Evolutionary conservation across 2,888 invertebrate genomes (phyloP).

Genomic region (Lochmaea crataegi): DNA sequence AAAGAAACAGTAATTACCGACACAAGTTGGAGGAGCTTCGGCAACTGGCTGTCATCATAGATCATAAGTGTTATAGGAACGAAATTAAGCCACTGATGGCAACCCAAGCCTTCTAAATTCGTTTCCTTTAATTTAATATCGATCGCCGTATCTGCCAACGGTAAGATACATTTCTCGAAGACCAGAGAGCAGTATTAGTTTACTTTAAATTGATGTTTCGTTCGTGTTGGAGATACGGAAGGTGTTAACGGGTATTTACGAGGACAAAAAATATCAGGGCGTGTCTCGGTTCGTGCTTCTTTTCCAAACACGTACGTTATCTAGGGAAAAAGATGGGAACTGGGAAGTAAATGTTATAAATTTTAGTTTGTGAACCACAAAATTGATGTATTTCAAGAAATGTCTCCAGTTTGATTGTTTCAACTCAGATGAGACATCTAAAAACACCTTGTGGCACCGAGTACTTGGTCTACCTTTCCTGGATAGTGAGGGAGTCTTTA

Average conservation of each 20-base stretch:
- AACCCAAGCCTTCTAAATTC: conserved; percentile 55
- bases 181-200: conserved; percentile 16
- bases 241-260: conserved; percentile 19
- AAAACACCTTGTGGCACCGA: too few species aligned
- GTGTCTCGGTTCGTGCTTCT: conserved; percentile 8
- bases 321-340: not conserved
- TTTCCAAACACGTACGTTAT: not conserved
- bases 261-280: conserved; percentile 9
- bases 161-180: conserved; percentile 33
- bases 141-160: conserved; percentile 40
- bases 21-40: conserved; percentile 56
- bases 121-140: conserved; percentile 54
- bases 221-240: conserved; percentile 12
- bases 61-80: conserved; percentile 55
- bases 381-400: not conserved
- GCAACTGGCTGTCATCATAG: conserved; percentile 54
- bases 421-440: too few species aligned
- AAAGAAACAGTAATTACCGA: conserved; percentile 57
- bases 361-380: not conserved
- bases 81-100: conserved; percentile 54
- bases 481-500: too few species aligned
- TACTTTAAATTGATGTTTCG: conserved; percentile 19
- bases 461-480: too few species aligned
- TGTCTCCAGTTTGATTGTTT: too few species aligned
- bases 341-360: not conserved